Evolutionary conservation across 1,140 invertebrate genomes (phyloP), one percentile per base, ranked within the genome.

Genomic region (Bombus sibiricus): DNA sequence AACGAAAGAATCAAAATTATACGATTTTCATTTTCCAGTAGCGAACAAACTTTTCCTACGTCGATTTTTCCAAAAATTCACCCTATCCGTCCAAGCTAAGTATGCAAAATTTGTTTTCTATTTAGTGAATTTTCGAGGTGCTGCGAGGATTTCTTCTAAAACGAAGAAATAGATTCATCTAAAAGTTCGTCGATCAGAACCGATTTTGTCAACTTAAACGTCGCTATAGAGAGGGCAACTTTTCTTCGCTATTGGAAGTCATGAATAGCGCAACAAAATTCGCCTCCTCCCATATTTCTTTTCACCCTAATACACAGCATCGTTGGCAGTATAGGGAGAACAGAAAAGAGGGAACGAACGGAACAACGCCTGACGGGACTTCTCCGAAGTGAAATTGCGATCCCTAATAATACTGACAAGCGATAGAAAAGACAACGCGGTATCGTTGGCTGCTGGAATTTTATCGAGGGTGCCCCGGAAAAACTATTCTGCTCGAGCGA

Each of bases 371-470:
- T 80, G 85, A 86, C 78, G 81, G 43, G 43, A 86, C 85, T 81
- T 90, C 72, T 37, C 6, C 68, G 73, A 69, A 85, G 85, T 88
- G 81, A 86, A 90, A 89, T 89, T 89, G 85, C 77, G 73, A 77
- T 81, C 88, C 85, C 85, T 89, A 89, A 89, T 89, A 90, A 89
- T 87, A 89, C 84, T 89, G 89, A 90, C 89, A 89, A 89, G 75
- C 79, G 89, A 90, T 89, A 87, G 73, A 32, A 22, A 53, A 77
- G 73, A 76, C 15, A 34, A 66, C 41, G 25, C 57, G 62, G 34
- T 15, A 66, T 47, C 57, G 78, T 85, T 68, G 66, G 37, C 79
- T 75, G 57, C 28, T 76, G 34, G 79, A 86, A 86, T 89, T 89
- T 86, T 89, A 89, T 89, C 80, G 80, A 64, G 77, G 83, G 83